These are phyloP conservation scores for Gorsachius goisagi DNA, from an alignment of 2,113 vertebrate genomes.

Conservation along the genomic window DNA sequence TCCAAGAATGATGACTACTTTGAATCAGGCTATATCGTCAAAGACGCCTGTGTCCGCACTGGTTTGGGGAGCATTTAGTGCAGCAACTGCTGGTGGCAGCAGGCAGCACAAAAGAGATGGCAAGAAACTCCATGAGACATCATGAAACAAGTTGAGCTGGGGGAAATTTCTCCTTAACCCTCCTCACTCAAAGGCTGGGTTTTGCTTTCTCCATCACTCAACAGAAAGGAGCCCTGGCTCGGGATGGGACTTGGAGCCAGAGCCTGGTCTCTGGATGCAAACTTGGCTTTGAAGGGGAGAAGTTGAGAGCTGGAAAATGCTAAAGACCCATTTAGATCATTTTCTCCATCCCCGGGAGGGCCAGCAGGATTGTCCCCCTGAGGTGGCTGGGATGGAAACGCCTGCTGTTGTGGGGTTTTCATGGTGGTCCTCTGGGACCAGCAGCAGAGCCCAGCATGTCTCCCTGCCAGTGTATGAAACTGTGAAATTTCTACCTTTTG, in stretches of 20 bases:
- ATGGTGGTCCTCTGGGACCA: neutral
- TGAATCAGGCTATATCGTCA: neutral
- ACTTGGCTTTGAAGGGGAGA: neutral
- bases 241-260: neutral
- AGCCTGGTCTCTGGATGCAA: neutral
- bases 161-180: neutral
- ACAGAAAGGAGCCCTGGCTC: neutral
- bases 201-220: neutral
- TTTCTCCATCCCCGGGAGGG: neutral
- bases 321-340: constrained; percentile 21
- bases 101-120: neutral
- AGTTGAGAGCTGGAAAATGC: neutral
- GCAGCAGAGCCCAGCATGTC: neutral
- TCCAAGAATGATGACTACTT: neutral
- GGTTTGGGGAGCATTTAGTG: neutral
- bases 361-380: neutral
- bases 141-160: neutral
- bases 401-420: neutral
- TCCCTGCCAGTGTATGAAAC: neutral
- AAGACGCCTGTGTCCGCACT: accelerated
- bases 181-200: neutral
- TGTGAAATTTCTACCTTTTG: constrained; percentile 1
- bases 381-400: neutral
- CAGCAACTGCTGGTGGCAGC: neutral
- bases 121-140: neutral